phyloP scores from a whole-genome alignment of 2,113 vertebrate species.

The Cavia porcellus region DNA sequence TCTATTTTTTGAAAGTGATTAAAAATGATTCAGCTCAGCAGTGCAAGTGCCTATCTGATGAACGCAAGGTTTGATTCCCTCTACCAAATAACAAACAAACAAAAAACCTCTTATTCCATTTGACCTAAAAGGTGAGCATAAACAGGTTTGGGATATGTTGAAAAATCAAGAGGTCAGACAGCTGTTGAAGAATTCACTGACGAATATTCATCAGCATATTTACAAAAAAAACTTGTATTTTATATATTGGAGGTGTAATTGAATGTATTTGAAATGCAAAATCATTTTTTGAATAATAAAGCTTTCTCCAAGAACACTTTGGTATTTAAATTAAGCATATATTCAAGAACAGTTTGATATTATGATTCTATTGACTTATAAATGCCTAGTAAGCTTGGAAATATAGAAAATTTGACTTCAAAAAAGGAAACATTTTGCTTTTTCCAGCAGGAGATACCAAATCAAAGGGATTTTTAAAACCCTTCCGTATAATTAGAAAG shows the following conservation, averaged over 20 bases:
- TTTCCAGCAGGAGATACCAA: not conserved
- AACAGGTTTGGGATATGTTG: not conserved
- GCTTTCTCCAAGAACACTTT: not conserved
- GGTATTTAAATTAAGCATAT: not conserved
- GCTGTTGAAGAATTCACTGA: not conserved
- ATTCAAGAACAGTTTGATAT: not conserved
- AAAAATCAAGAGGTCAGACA: not conserved
- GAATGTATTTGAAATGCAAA: not conserved
- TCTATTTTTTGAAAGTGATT: not conserved
- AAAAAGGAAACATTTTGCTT: not conserved
- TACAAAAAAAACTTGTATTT: not conserved
- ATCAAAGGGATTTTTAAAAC: not conserved
- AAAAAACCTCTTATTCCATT: not conserved
- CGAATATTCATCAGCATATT: not conserved
- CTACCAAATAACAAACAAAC: no score
- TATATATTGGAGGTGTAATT: not conserved
- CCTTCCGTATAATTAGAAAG: not conserved
- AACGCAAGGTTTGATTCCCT: no score
- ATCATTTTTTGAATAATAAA: not conserved
- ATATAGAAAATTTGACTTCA: not conserved
- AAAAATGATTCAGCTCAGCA: not conserved
- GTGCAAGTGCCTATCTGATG: no score
- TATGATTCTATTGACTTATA: not conserved
- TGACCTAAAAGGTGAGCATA: not conserved
- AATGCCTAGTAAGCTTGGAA: not conserved